phyloP scores from a whole-genome alignment of 2,113 vertebrate genomes.

The Oreocharis arfaki region DNA sequence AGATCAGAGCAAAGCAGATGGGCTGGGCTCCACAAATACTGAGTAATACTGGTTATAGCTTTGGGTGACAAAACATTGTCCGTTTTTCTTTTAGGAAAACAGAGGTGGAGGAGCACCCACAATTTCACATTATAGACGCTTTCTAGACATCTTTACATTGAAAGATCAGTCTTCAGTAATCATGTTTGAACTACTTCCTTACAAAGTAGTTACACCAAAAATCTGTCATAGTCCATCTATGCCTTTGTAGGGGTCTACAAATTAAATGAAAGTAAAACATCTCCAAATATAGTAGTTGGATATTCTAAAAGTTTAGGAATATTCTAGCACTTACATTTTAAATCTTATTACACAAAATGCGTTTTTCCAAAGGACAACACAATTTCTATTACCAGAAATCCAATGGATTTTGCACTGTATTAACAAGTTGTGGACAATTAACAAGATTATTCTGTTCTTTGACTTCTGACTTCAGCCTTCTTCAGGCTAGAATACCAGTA shows the following conservation, averaged over 20 bases:
- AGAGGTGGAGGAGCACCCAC: background rate
- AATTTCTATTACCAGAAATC: background rate
- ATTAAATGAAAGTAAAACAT: background rate
- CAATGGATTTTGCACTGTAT: background rate
- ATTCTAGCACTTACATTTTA: background rate
- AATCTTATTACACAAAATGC: background rate
- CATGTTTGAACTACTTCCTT: background rate
- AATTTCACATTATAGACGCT: background rate
- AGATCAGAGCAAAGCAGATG: background rate
- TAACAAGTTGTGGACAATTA: background rate
- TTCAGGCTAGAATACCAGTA: background rate
- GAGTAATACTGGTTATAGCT: background rate
- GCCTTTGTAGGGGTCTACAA: background rate
- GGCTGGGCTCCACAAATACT: background rate
- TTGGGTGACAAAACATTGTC: background rate
- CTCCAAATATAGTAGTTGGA: background rate
- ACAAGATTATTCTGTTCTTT: background rate
- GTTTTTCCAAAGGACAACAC: background rate
- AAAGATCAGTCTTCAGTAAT: background rate
- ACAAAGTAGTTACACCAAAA: background rate
- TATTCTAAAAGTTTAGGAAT: background rate
- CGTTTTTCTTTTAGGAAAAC: background rate
- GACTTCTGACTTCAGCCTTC: background rate
- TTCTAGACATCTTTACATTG: background rate
- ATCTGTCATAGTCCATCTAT: background rate